A percentile compares a stretch with the other conserved stretches of the same genome.
phyloP scores from a whole-genome alignment of 2,888 invertebrate genomes.

The Catocala fraxini region DNA sequence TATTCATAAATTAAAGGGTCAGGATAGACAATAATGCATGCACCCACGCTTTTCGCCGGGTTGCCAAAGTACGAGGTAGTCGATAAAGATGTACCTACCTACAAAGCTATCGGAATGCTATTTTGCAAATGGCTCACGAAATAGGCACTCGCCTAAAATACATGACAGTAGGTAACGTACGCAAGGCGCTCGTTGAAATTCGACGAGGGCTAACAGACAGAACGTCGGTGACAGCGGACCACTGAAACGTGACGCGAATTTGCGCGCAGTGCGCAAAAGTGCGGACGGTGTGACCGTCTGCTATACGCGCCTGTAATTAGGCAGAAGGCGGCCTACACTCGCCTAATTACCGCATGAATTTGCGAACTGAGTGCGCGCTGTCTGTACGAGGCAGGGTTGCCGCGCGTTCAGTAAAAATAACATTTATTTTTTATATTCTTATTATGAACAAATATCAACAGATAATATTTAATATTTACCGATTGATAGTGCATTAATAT shows the following conservation, averaged over 20 bases:
- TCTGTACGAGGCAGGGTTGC: constrained; percentile 1
- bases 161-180: no score
- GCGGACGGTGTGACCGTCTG: constrained; percentile 1
- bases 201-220: constrained; percentile 1
- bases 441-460: no score
- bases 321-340: constrained; percentile 32
- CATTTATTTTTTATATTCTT: no score
- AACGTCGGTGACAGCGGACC: constrained; percentile 2
- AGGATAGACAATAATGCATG: no score
- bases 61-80: background rate
- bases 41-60: background rate
- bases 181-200: background rate
- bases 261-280: constrained; percentile 3
- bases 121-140: no score
- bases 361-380: constrained; percentile 20
- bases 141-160: no score
- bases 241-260: constrained; percentile 3
- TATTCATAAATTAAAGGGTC: no score
- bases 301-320: constrained; percentile 34
- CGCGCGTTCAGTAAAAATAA: background rate
- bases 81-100: no score
- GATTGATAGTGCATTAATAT: no score
- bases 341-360: constrained; percentile 45
- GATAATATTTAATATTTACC: no score
- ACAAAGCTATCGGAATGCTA: no score